Evolutionary conservation across 2,113 vertebrate species (phyloP), one percentile per base, ranked within the genome.

Genomic region (Burhinus bistriatus): DNA sequence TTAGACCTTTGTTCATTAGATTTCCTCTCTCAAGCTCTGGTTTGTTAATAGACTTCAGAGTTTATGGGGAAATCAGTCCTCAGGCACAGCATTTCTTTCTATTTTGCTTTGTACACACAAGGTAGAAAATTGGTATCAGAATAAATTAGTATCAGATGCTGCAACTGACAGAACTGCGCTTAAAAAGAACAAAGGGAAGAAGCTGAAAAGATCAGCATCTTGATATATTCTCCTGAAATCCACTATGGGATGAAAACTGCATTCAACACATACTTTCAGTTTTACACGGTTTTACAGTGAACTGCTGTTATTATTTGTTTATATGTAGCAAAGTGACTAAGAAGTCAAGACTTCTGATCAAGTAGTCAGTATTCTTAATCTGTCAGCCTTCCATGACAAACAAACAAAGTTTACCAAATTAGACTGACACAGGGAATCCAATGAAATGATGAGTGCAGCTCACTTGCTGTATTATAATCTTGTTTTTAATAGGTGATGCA

Each of bases 221-320:
- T 38, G 10, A 51, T 34, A 51, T 5, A 36, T 6, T 68, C 38
- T 78, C 51, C 52, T 61, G 57, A 79, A 79, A 79, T 38, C 19
- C 47, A 47, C 29, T 29, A 79, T 2, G 10, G 40, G 21, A 72
- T 55, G 15, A 73, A 49, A 44, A 45, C 5, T 0, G 0, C 32
- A 16, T 77, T 81, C 52, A 57, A 81, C 34, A 27, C 3, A 40
- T 6, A n/a, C 20, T 49, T 87, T n/a, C 38, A 34, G 13, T 51
- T 93, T 73, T 64, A 91, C 21, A 38, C 11, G 16, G 18, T 54
- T 54, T 59, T 34, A 81, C 47, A 42, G 42, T 69, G 29, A 95
- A 85, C 9, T 36, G 25, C 42, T 82, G 26, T 40, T 71, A 13
- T 9, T 54, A 49, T 52, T 68, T 26, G 18, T 36, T 66, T 52